A percentile compares a stretch with the other conserved stretches of the same genome.
phyloP scores from a whole-genome alignment of 2,888 invertebrate genomes.

The Orthosia cruda region DNA sequence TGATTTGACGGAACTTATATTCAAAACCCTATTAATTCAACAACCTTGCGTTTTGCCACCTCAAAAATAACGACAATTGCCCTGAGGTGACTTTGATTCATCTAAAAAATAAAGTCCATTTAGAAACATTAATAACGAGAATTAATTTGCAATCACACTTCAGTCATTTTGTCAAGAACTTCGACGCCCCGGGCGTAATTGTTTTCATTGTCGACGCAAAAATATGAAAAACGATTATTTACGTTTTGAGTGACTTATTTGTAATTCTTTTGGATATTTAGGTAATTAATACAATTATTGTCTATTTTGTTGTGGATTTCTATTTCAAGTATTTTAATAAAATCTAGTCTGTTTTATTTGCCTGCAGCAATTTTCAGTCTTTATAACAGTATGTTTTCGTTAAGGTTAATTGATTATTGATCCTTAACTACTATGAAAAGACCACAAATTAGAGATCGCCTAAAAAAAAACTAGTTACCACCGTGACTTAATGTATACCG shows the following conservation, averaged over 20 bases:
- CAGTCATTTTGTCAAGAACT: constrained; percentile 50
- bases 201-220: constrained; percentile 22
- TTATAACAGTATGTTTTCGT: too few relatives aligned
- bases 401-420: background rate
- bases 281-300: background rate
- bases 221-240: constrained; percentile 33
- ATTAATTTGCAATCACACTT: constrained; percentile 60
- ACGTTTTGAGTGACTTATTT: constrained; percentile 17
- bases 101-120: constrained; percentile 32
- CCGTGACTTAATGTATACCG: too few relatives aligned
- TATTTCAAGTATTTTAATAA: background rate
- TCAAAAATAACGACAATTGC: too few relatives aligned
- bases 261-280: background rate
- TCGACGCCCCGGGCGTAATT: constrained; percentile 42
- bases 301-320: background rate
- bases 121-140: constrained; percentile 47
- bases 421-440: background rate
- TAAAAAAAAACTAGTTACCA: too few relatives aligned
- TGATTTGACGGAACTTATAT: background rate
- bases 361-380: too few relatives aligned
- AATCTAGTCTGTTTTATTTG: too few relatives aligned
- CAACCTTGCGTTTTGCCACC: too few relatives aligned
- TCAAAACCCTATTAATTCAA: background rate
- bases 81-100: constrained; percentile 30
- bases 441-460: background rate